Percentiles rank a stretch among this genome's conserved stretches.
These are phyloP conservation scores for Hydroisotoma schaefferi DNA, from an alignment of 2,888 invertebrate species.

Conservation along the genomic window DNA sequence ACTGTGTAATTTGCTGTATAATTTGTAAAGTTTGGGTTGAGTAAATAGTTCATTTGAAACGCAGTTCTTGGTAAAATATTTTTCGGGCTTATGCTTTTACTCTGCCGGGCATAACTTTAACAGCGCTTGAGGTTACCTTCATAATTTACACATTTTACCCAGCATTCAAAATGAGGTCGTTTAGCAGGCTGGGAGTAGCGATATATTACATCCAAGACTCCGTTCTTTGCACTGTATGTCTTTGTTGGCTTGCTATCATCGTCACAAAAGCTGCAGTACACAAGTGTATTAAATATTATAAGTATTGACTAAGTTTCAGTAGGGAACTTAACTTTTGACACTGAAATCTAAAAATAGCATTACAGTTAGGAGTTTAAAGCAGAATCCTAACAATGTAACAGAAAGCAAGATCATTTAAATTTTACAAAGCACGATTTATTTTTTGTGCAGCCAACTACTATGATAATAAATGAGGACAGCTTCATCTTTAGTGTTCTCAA, in stretches of 20 bases:
- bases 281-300: too few relatives aligned
- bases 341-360: not conserved
- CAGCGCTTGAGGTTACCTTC: constrained; percentile 30
- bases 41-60: constrained; percentile 1
- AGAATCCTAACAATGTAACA: too few relatives aligned
- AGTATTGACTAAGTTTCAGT: too few relatives aligned
- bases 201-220: constrained; percentile 42
- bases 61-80: not conserved
- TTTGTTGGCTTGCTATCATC: constrained; percentile 14
- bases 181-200: constrained; percentile 21
- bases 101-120: not conserved
- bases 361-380: not conserved
- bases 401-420: too few relatives aligned
- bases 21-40: not conserved
- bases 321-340: too few relatives aligned
- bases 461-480: too few relatives aligned
- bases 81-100: not conserved
- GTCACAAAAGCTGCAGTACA: constrained; percentile 42
- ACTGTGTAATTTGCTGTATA: constrained; percentile 34
- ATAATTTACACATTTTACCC: constrained; percentile 44
- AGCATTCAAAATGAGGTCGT: constrained; percentile 38
- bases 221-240: constrained; percentile 31
- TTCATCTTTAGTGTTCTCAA: too few relatives aligned
- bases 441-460: too few relatives aligned
- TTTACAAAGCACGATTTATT: too few relatives aligned